These are phyloP conservation scores for Protobothrops flavoviridis DNA, from an alignment of 2,113 vertebrate genomes.

Conservation along the genomic window DNA sequence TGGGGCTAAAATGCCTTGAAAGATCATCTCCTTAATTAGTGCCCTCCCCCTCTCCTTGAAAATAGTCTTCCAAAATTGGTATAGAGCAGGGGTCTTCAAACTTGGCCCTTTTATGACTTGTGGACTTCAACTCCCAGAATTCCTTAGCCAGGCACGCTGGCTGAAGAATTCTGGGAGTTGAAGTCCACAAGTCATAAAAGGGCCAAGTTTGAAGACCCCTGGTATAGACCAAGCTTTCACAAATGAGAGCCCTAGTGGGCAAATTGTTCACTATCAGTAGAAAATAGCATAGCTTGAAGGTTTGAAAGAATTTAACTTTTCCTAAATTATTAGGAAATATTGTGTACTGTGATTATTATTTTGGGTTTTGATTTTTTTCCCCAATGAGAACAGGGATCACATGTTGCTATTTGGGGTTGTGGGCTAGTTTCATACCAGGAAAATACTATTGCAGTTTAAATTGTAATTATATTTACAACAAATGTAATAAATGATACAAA, in stretches of 20 bases:
- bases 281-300: not conserved
- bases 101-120: no score
- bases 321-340: not conserved
- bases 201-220: no score
- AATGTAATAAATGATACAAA: not conserved
- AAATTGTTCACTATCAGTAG: not conserved
- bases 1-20: not conserved
- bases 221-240: not conserved
- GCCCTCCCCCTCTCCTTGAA: not conserved
- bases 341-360: not conserved
- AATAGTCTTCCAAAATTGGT: not conserved
- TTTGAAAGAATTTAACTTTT: not conserved
- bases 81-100: not conserved
- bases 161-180: no score
- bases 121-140: no score
- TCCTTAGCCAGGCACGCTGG: no score
- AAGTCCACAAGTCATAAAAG: no score
- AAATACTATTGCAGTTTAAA: not conserved
- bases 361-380: not conserved
- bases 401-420: not conserved
- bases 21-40: not conserved
- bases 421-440: not conserved
- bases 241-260: not conserved
- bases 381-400: not conserved
- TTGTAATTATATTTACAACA: not conserved